Evolutionary conservation across 2,888 invertebrate genomes (phyloP).

Genomic region (Metellina segmentata): DNA sequence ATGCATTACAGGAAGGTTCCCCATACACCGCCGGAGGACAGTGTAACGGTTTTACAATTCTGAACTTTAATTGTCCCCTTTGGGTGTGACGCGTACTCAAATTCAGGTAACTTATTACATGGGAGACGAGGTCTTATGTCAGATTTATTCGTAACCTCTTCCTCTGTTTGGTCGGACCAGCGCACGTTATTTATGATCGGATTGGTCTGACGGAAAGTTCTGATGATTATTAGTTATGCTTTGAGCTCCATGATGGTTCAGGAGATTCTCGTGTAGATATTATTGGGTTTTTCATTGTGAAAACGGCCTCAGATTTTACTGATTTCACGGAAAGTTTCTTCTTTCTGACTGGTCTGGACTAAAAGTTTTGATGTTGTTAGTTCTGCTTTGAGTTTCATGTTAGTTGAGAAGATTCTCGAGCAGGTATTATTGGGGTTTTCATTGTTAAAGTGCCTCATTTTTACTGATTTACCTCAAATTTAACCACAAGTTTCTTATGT

Average conservation of each 20-base stretch:
- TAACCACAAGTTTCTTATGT: no score
- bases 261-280: not conserved
- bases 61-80: slow-evolving; percentile 72
- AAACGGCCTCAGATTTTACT: not conserved
- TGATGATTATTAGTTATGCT: not conserved
- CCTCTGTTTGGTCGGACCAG: not conserved
- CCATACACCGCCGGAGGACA: slow-evolving; percentile 26
- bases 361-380: no score
- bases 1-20: not conserved
- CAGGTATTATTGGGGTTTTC: no score
- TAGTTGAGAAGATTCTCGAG: no score
- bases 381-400: no score
- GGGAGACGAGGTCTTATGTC: not conserved
- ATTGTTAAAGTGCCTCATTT: no score
- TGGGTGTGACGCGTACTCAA: slow-evolving; percentile 46
- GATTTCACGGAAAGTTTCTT: not conserved
- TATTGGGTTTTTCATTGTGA: not conserved
- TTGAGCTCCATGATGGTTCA: not conserved
- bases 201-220: not conserved
- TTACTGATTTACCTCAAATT: no score
- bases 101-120: slow-evolving; percentile 44
- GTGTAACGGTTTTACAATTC: slow-evolving; percentile 72
- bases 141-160: not conserved
- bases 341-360: no score
- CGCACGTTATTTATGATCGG: not conserved